Percentiles rank a stretch among this genome's conserved stretches.
Conservation (phyloP, 2,113 vertebrate genomes). For the Narcine bancroftii region DNA sequence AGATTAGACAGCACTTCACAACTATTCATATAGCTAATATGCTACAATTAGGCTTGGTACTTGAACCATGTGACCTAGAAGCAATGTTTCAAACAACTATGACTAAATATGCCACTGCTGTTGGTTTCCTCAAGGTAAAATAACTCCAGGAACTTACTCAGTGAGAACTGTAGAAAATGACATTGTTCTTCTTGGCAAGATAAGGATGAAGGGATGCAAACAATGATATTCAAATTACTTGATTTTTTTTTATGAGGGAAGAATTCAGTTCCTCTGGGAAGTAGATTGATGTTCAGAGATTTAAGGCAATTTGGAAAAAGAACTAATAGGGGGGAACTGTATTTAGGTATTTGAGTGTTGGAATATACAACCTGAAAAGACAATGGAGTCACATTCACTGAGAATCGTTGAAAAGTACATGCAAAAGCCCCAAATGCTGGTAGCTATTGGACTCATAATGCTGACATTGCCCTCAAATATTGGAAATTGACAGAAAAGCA, state of each 20-base stretch:
- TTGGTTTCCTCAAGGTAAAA: neutral
- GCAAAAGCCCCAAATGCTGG: no score
- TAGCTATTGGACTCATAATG: no score
- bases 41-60: neutral
- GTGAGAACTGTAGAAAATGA: neutral
- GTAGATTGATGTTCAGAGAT: neutral
- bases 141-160: neutral
- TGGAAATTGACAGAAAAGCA: no score
- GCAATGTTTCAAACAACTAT: neutral
- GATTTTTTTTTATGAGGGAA: neutral
- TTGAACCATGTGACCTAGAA: neutral
- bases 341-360: neutral
- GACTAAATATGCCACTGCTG: neutral
- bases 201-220: neutral
- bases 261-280: neutral
- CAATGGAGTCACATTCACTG: neutral
- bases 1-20: neutral
- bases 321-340: neutral
- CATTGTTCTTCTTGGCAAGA: neutral
- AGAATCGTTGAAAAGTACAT: neutral
- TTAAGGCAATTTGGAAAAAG: neutral
- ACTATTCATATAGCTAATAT: neutral
- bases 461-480: no score
- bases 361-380: neutral
- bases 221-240: neutral